Conservation (phyloP, 30 jellyfish, hydroid and myxozoan species). For the Phacellophora camtschatica region DNA sequence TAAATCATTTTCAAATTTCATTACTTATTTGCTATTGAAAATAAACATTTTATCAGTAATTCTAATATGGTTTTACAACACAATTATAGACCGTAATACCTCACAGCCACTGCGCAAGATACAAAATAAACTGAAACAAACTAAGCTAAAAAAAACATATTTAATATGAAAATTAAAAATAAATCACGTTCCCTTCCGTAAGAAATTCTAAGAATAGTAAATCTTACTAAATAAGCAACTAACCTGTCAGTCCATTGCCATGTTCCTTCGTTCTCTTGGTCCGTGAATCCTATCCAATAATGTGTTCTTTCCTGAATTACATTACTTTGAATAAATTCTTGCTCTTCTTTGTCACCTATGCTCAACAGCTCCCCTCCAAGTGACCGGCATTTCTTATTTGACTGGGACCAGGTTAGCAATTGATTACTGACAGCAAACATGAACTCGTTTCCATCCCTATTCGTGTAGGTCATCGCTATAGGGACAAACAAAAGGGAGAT, state of each 20-base stretch:
- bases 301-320: conserved; percentile 73
- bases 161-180: too few species aligned
- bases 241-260: conserved; percentile 99
- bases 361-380: conserved; percentile 94
- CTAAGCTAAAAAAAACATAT: too few species aligned
- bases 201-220: too few species aligned
- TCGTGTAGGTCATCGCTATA: conserved; percentile 95
- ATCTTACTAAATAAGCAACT: too few species aligned
- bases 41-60: too few species aligned
- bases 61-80: too few species aligned
- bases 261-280: conserved; percentile 83
- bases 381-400: conserved; percentile 83
- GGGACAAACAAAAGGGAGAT: conserved; percentile 71
- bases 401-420: conserved; percentile 82
- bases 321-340: conserved; percentile 68
- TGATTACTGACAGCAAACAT: conserved; percentile 91
- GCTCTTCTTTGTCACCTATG: conserved; percentile 91
- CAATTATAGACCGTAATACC: too few species aligned
- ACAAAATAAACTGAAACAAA: too few species aligned
- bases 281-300: conserved; percentile 97
- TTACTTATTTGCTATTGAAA: too few species aligned
- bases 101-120: too few species aligned
- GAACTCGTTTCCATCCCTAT: conserved; percentile 97
- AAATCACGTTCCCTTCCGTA: too few species aligned
- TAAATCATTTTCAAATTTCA: too few species aligned